Base-by-base conservation (phyloP, 2,113 vertebrate species). In the Amphilophus citrinellus region DNA sequence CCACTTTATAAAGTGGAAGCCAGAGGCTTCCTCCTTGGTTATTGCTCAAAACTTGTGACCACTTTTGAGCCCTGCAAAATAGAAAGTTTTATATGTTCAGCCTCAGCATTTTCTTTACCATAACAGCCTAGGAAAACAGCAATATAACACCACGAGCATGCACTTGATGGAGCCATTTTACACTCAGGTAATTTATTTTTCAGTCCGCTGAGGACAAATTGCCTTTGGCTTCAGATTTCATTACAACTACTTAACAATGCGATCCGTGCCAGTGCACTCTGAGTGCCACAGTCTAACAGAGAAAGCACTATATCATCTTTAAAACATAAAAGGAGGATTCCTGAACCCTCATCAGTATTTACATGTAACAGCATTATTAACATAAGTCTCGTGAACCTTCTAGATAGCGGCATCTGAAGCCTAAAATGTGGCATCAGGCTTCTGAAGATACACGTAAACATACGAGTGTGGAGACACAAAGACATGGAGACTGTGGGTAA, bases 171-270 rank as follows among this genome's bases (percentile, higher is more conserved):
- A 22, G 22, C 50, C 61, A 50, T 76, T 56, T 47, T 47, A 75
- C n/a, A 35, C 79, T 44, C 7, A 32, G 6, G 32, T 76, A 42
- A 76, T 65, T 60, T n/a, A 61, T n/a, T 50, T 32, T 27, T 17
- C n/a, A 56, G 37, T n/a, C 47, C 68, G 32, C 44, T 73, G 68
- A 59, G 32, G 7, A 20, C n/a, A 50, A 80, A 61, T 79, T 65
- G 27, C 30, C 66, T 80, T 80, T 77, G 60, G 35, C 53, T 68
- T 53, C 61, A 81, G 15, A 84, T 76, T 84, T 75, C 30, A 76
- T 32, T 7, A 15, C 57, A 78, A 66, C 68, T 30, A 56, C 53
- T 73, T 73, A 56, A 73, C 44, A 73, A 73, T 73, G 18, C 18
- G 20, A 17, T 30, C 68, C 27, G 56, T 3, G 68, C 27, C 68